phyloP scores from a whole-genome alignment of 2,113 vertebrate genomes.

The Hiodon tergisus region DNA sequence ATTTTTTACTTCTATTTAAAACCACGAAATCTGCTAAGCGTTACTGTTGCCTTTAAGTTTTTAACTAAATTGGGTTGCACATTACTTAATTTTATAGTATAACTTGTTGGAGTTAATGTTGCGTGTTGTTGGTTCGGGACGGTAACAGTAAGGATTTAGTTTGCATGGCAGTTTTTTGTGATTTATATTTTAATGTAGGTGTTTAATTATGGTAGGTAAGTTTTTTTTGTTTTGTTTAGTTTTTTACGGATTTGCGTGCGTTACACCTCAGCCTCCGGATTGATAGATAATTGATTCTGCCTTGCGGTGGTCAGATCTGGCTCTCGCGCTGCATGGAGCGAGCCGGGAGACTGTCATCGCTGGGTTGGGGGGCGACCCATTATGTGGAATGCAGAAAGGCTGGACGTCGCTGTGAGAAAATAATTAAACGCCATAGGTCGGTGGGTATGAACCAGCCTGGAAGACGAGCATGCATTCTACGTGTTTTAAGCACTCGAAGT shows the following conservation, averaged over 20 bases:
- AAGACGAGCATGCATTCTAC: neutral
- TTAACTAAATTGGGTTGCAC: neutral
- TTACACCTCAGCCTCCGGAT: too few species aligned
- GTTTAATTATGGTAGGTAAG: neutral
- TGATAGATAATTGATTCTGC: too few species aligned
- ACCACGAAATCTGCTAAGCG: neutral
- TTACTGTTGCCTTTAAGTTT: neutral
- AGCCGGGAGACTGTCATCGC: constrained; percentile 11
- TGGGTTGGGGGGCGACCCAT: constrained; percentile 12
- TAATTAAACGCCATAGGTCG: constrained; percentile 9
- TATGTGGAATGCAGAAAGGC: neutral
- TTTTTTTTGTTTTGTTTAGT: neutral
- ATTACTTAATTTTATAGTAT: too few species aligned
- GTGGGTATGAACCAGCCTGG: neutral
- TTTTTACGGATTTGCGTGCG: too few species aligned
- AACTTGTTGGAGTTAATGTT: too few species aligned
- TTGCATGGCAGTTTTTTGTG: neutral
- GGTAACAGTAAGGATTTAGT: neutral
- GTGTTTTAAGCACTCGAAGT: neutral
- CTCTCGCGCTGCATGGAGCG: neutral
- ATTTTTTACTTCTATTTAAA: too few species aligned
- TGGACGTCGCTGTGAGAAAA: constrained; percentile 36
- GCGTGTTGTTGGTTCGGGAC: too few species aligned
- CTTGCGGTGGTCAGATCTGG: neutral
- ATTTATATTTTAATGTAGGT: neutral